A percentile compares a stretch with the other conserved stretches of the same genome.
Conservation (phyloP, 2,797 vertebrate genomes). For the Euphonia xanthogaster region DNA sequence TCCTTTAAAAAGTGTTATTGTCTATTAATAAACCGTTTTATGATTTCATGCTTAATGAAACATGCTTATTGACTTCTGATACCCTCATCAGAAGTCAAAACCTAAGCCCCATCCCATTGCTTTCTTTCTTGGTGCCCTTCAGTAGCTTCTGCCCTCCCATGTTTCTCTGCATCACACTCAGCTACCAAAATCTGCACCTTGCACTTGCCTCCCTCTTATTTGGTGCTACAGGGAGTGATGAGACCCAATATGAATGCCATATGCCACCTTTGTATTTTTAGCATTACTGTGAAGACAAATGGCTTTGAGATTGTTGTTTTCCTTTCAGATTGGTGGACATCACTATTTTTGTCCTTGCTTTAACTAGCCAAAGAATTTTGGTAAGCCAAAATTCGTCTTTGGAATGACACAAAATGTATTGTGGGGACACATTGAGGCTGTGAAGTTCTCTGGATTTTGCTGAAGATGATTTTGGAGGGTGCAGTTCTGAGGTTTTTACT, state of each 20-base stretch:
- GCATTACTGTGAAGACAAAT: not conserved
- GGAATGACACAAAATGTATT: conserved; percentile 11
- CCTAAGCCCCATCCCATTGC: not conserved
- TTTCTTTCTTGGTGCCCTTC: not conserved
- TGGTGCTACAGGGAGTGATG: not conserved
- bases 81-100: not conserved
- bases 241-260: not conserved
- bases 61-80: no score
- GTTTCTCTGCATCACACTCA: not conserved
- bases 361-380: conserved; percentile 30
- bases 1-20: not conserved
- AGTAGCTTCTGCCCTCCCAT: not conserved
- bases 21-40: not conserved
- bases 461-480: conserved; percentile 37
- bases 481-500: conserved; percentile 33
- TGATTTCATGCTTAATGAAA: not conserved
- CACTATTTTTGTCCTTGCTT: conserved; percentile 27
- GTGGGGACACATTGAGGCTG: not conserved
- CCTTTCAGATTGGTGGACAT: conserved; percentile 13
- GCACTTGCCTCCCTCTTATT: not conserved
- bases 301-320: not conserved
- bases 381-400: conserved; percentile 4
- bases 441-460: conserved; percentile 24
- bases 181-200: not conserved
- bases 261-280: not conserved